Base-by-base conservation (phyloP, 2,888 invertebrate genomes). In the Melanargia galathea region DNA sequence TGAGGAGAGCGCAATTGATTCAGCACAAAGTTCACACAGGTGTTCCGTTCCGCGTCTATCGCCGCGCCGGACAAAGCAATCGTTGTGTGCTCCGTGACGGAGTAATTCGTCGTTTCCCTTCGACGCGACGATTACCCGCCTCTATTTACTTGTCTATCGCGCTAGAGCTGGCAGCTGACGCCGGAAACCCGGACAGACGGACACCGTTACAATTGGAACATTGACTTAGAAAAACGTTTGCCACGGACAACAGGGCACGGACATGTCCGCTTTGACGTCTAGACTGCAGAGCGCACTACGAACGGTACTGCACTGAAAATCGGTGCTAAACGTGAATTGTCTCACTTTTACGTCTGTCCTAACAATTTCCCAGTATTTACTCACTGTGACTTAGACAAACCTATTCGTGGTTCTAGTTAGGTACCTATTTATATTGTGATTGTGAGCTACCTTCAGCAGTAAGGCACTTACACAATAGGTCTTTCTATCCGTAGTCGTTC, bases 191-290 rank as follows among this genome's bases (percentile, higher is more conserved):
- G 77, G 84, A 77, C 82, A 82, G 84, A 84, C 87, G 87, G 86
- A 82, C 88, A 82, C 87, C 83, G 82, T 84, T 85, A 85, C 90
- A 88, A 90, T 90, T 90, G 86, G 87, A 81, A 81, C 83, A 82
- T 80, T 79, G 86, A 86, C 90, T 90, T 90, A 90, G 90, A 90
- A 91, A 90, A 90, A 89, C 87, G 84, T 88, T 90, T 86, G 90
- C 78, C 78, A 77, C 78, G 77, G 78, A 82, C 81, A 80, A 22
- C 45, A 5, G 20, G 51, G 11, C 33, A 78, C 80, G 77, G 75
- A 71, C 75, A 75, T 72, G 78, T 82, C 77, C 75, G 75, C 79
- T 75, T 76, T 74, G 72, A 72, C 77, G 75, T 80, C 80, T 81
- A 78, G 80, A 76, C 78, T 73, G 79, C 73, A 79, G n/a, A n/a